phyloP scores from a whole-genome alignment of 2,113 vertebrate genomes.

The Struthio camelus region DNA sequence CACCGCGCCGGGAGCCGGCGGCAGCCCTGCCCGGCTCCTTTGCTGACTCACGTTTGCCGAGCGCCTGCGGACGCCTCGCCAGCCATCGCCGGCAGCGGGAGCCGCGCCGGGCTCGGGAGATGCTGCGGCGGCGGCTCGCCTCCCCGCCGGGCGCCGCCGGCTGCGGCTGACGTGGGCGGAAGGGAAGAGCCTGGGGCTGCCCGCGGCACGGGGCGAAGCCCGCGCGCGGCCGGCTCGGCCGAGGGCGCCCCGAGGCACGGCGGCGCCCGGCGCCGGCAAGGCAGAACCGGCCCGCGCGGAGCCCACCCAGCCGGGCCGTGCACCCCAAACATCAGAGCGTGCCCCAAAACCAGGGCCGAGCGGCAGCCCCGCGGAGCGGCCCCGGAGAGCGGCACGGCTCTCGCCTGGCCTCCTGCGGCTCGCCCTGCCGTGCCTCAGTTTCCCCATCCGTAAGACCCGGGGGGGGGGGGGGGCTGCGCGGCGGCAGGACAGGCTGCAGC shows the following conservation, averaged over 20 bases:
- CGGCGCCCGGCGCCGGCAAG: too few relatives aligned
- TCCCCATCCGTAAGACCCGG: background rate
- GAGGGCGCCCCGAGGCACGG: background rate
- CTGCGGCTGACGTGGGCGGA: conserved; percentile 34
- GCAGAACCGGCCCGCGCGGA: background rate
- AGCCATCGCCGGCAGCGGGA: background rate
- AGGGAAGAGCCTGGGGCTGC: conserved; percentile 25
- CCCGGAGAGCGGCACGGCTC: background rate
- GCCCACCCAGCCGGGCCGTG: background rate
- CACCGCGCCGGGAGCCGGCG: too few relatives aligned
- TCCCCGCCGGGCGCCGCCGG: background rate
- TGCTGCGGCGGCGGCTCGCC: background rate
- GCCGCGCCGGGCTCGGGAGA: background rate
- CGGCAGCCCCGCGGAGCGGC: background rate
- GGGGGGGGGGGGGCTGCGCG: background rate
- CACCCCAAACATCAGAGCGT: too few relatives aligned
- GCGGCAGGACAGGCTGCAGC: background rate
- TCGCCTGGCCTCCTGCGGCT: too few relatives aligned
- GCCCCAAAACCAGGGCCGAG: background rate
- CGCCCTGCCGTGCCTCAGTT: background rate
- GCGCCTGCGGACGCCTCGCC: background rate
- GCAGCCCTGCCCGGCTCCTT: background rate
- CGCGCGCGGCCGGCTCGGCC: too few relatives aligned
- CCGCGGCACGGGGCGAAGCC: background rate
- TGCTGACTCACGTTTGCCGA: conserved; percentile 40